Evolutionary conservation across 2,888 invertebrate species (phyloP), one percentile per base, ranked within the genome.

Genomic region (Glyphotaelius pellucidus): DNA sequence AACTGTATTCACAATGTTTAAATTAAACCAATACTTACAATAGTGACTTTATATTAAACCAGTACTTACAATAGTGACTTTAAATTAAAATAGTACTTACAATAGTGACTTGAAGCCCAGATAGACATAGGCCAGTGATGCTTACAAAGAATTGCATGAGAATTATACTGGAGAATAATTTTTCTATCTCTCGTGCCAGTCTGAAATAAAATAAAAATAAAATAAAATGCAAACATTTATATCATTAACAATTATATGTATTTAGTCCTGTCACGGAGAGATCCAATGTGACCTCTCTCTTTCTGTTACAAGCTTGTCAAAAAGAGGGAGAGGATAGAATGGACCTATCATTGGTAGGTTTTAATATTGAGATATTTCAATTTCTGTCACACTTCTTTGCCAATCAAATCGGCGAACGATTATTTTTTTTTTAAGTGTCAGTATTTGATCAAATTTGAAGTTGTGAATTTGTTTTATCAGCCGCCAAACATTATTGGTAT

Each of bases 61-160:
- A 25, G 67, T 67, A 67, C 67, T 25, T 25, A 67, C 67, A 67
- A 67, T 67, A 25, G 67, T 67, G 25, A 7, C 67, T 67, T 52
- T 25, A 0, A 67, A 67, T 67, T 25, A 25, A 67, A 67, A 7
- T 9, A 2, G 67, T 31, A 42, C 88, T 91, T 85, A 91, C 90
- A 42, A 90, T 86, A 19, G 90, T 85, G n/a, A 92, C 81, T 79
- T 92, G 92, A 7, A 92, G 87, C 9, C 92, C 92, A 14, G 87
- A 80, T 32, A 92, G 52, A 31, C 92, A 92, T 3, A 86, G 30
- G 14, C 90, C 90, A 47, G 42, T 86, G 80, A 92, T 92, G 32
- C 92, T 92, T 12, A 90, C 81, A 80, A 92, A 85, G 87, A 90
- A 92, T 32, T 92, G 92, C 12, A 92, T 92, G 15, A 92, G 80